A percentile compares a stretch with the other conserved stretches of the same genome.
Conservation (phyloP, 2,888 invertebrate species). For the Lasioglossum lativentre region DNA sequence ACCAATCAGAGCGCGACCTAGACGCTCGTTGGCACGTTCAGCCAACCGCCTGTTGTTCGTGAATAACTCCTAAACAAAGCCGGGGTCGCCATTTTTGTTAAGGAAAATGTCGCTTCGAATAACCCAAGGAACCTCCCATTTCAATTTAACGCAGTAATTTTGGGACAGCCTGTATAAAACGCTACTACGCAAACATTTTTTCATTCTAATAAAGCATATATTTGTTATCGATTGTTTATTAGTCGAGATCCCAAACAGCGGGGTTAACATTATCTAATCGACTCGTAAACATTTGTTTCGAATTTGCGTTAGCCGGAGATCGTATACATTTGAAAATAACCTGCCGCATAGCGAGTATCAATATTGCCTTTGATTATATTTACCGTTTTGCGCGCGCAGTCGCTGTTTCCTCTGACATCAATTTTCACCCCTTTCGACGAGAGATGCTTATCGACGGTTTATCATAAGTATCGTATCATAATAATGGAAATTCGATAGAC, state of each 20-base stretch:
- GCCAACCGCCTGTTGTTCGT: too few relatives aligned
- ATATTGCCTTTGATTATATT: neutral
- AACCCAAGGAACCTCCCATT: too few relatives aligned
- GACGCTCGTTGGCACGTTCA: too few relatives aligned
- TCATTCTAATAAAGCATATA: neutral
- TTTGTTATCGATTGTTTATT: neutral
- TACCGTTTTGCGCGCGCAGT: neutral
- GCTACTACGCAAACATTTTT: neutral
- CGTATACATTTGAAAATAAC: neutral
- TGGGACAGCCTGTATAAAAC: too few relatives aligned
- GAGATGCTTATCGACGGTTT: neutral
- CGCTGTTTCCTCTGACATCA: neutral
- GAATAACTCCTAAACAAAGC: too few relatives aligned
- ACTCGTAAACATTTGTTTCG: neutral
- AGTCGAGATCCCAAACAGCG: neutral
- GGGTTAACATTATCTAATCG: neutral
- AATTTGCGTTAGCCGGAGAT: neutral
- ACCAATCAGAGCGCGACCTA: too few relatives aligned
- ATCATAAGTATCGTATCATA: neutral
- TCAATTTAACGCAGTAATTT: too few relatives aligned
- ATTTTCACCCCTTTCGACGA: neutral
- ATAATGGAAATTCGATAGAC: neutral
- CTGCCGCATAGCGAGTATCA: neutral
- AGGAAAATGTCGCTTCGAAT: too few relatives aligned
- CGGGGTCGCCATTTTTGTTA: too few relatives aligned